Evolutionary conservation across 2,888 invertebrate genomes (phyloP).

Genomic region (Conomelus anceps): DNA sequence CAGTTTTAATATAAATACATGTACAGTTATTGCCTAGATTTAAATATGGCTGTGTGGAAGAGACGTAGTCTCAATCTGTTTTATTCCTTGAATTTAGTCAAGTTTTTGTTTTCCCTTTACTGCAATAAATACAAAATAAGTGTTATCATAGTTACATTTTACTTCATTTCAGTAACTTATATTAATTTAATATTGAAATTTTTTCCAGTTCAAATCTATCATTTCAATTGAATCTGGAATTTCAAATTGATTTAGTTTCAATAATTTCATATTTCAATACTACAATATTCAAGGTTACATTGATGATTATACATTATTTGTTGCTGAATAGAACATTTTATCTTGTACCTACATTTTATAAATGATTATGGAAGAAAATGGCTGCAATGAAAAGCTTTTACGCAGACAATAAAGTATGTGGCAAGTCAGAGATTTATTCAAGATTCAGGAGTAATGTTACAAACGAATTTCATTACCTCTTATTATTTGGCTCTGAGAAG

Average conservation of each 20-base stretch:
- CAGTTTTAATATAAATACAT: background rate
- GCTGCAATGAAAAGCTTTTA: background rate
- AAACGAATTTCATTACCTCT: background rate
- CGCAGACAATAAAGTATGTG: background rate
- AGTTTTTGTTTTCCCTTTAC: background rate
- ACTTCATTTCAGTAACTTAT: background rate
- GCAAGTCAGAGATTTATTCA: background rate
- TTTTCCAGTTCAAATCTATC: too few species aligned
- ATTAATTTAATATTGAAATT: background rate
- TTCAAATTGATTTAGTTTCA: background rate
- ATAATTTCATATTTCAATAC: background rate
- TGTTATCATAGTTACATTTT: background rate
- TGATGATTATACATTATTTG: background rate
- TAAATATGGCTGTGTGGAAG: constrained; percentile 3
- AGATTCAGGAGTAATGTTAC: background rate
- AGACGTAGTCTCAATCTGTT: constrained; percentile 9
- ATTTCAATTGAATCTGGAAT: background rate
- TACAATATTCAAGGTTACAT: background rate
- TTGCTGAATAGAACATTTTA: background rate
- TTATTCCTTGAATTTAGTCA: background rate
- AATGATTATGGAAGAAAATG: background rate
- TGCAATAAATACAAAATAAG: background rate
- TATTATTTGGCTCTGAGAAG: background rate
- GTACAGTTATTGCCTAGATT: background rate
- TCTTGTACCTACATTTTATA: background rate